These are phyloP conservation scores for Patella ulyssiponensis DNA, from an alignment of 2,888 invertebrate genomes.

Conservation along the genomic window DNA sequence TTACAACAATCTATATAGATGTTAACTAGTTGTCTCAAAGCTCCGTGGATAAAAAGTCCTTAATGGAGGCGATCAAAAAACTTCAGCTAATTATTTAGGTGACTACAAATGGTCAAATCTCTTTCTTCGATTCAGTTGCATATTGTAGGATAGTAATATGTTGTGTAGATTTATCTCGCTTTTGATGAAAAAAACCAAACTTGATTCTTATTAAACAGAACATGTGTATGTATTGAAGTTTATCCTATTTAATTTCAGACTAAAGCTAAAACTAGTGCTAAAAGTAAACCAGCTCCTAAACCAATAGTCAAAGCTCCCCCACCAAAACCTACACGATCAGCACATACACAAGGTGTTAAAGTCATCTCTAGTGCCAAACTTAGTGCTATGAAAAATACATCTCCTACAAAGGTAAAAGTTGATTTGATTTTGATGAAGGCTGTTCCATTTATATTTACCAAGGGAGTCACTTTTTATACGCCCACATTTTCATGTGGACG, in stretches of 20 bases:
- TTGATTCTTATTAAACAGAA: constrained; percentile 10
- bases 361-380: constrained; percentile 4
- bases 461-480: too few relatives aligned
- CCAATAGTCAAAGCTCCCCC: constrained; percentile 3
- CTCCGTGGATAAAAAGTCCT: too few relatives aligned
- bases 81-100: too few relatives aligned
- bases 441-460: too few relatives aligned
- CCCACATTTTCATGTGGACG: too few relatives aligned
- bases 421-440: too few relatives aligned
- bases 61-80: too few relatives aligned
- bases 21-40: too few relatives aligned
- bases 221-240: neutral
- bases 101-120: too few relatives aligned
- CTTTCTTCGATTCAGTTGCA: neutral
- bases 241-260: neutral
- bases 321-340: constrained; percentile 4
- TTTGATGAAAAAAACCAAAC: constrained; percentile 1
- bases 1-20: too few relatives aligned
- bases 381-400: neutral
- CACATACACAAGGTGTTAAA: neutral
- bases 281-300: neutral
- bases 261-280: neutral
- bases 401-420: too few relatives aligned
- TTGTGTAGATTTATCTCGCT: neutral
- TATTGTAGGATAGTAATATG: constrained; percentile 10